Conservation (phyloP, 2,888 invertebrate species). For the Megalurothrips usitatus region DNA sequence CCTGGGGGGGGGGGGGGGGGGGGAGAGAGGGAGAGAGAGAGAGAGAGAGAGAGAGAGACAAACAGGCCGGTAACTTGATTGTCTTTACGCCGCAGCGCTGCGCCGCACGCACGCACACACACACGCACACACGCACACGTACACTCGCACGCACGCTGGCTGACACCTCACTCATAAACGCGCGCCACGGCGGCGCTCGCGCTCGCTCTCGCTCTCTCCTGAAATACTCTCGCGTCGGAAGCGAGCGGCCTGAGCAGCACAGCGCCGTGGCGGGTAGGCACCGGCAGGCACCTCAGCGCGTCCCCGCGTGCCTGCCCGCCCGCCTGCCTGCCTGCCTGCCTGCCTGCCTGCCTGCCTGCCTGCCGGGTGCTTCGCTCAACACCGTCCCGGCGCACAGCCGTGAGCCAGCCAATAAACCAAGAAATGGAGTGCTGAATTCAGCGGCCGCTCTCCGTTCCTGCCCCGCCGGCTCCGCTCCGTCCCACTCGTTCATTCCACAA, state of each 20-base stretch:
- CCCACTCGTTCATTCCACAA: not conserved
- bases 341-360: too few species aligned
- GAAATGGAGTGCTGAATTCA: not conserved
- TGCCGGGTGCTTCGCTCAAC: too few species aligned
- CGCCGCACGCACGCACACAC: not conserved
- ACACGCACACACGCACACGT: not conserved
- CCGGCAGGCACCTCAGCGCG: too few species aligned
- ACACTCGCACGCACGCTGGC: not conserved
- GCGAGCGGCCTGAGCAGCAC: not conserved
- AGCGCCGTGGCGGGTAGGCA: too few species aligned
- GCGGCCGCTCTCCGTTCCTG: not conserved
- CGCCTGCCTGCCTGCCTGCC: too few species aligned
- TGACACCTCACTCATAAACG: conserved; percentile 8
- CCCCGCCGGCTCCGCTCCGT: not conserved
- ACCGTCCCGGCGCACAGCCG: too few species aligned
- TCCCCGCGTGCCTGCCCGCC: too few species aligned
- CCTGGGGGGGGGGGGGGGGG: not conserved
- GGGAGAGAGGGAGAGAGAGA: not conserved
- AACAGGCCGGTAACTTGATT: not conserved
- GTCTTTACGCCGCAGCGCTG: not conserved
- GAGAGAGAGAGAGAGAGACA: not conserved
- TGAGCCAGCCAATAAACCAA: not conserved
- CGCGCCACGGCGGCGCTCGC: not conserved
- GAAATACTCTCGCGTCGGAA: too few species aligned
- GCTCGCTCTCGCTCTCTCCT: not conserved